Base-by-base conservation (phyloP, 2,113 vertebrate species). In the Rattus rattus region DNA sequence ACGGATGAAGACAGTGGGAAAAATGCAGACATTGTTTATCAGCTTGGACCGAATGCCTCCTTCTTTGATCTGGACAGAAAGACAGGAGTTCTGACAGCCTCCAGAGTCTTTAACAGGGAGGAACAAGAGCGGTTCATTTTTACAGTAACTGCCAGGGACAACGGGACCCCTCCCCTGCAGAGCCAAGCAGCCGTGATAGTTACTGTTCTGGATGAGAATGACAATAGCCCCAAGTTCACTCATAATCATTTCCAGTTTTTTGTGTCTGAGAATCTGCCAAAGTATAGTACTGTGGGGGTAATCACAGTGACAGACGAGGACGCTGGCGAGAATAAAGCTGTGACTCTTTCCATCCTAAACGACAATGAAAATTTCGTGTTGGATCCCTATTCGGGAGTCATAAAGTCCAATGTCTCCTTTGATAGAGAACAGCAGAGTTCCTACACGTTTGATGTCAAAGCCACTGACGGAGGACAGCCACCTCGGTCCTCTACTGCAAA, bases 181-280 rank as follows among this genome's bases (percentile, higher is more conserved):
- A 99, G 99, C 94, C 99, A 99, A 97, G 99, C 99, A 0, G 99
- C 99, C 11, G 99, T 99, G 59, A 99, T 99, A 93, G 99, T 99
- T 73, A 99, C 99, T 8, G 99, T 99, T 67, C 97, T 99, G 98
- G 99, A 99, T 0, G 99, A 99, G 98, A 99, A 99, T 79, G 99
- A 99, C 98, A 99, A 99, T 97, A 99, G 99, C 97, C 99, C 99
- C 69, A 99, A 99, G 98, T 99, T 99, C 98, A 99, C 99, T 90
- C 99, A 99, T 97, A 99, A 99, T 95, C 99, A 99, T 98, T 99
- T 99, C 98, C 99, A 99, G 97, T 99, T 99, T 98, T 99, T 99
- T 36, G 99, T 99, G 96, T 99, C 99, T 0, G 99, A 99, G 98
- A 99, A 99, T 98, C 99, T 99, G 97, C 99, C 99, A 95, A 99